These are phyloP conservation scores for Cydia fagiglandana DNA, from an alignment of 1,140 invertebrate species.

Conservation along the genomic window DNA sequence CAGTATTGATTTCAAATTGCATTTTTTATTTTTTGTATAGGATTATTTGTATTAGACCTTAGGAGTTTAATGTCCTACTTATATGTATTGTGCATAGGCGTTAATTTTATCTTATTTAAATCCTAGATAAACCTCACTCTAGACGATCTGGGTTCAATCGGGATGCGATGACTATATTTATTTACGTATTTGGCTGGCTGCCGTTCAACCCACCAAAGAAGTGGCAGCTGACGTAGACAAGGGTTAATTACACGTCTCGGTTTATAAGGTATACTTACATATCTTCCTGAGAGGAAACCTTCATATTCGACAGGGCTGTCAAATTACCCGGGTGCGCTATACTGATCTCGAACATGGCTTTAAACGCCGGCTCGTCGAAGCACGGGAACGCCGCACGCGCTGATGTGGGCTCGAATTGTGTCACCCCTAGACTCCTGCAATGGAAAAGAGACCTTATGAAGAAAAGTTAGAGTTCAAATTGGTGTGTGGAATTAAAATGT, in stretches of 20 bases:
- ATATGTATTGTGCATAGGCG: no score
- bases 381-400: slow-evolving; percentile 86
- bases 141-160: no score
- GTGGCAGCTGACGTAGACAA: not conserved
- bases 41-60: no score
- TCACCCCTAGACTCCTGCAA: slow-evolving; percentile 80
- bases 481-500: no score
- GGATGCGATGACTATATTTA: no score
- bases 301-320: slow-evolving; percentile 83
- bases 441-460: slow-evolving; percentile 1
- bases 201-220: not conserved
- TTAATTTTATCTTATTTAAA: no score
- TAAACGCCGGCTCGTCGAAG: slow-evolving; percentile 88
- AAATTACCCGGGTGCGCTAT: slow-evolving; percentile 80
- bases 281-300: slow-evolving; percentile 65
- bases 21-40: no score
- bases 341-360: slow-evolving; percentile 86
- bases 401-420: slow-evolving; percentile 85
- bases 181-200: no score
- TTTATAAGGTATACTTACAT: slow-evolving; percentile 55
- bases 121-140: no score
- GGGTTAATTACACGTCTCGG: not conserved
- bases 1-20: no score
- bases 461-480: no score
- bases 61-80: no score